Evolutionary conservation across 2,113 vertebrate genomes (phyloP).

Genomic region (Clarias gariepinus): DNA sequence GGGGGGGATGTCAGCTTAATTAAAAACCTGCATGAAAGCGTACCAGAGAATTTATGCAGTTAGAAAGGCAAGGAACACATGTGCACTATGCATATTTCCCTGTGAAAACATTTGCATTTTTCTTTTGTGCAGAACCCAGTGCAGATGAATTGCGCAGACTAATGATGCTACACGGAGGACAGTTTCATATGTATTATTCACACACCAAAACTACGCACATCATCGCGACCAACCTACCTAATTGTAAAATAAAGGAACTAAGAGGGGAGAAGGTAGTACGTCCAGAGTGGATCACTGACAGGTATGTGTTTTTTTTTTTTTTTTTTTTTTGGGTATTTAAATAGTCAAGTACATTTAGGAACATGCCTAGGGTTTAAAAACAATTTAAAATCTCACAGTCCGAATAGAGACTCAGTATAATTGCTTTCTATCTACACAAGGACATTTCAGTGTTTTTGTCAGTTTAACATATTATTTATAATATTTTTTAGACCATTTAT

Average conservation of each 20-base stretch:
- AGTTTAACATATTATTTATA: not conserved
- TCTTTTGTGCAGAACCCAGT: conserved; percentile 80
- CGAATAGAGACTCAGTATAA: not conserved
- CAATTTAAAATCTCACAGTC: not conserved
- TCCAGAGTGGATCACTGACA: conserved; percentile 95
- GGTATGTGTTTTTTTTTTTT: conserved; percentile 68
- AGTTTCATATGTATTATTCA: conserved; percentile 93
- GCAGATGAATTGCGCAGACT: conserved; percentile 90
- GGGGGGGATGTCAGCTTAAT: not conserved
- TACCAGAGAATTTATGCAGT: not conserved
- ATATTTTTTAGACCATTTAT: not conserved
- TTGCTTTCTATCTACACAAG: not conserved
- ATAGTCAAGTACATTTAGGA: not conserved
- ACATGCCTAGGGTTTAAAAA: not conserved
- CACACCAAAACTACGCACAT: conserved; percentile 96
- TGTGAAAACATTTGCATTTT: not conserved
- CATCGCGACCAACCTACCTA: conserved; percentile 93
- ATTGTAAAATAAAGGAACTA: conserved; percentile 91
- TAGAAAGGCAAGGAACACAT: not conserved
- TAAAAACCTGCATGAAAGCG: not conserved
- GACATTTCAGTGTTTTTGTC: not conserved
- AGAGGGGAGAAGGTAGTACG: conserved; percentile 91
- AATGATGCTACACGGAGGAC: conserved; percentile 96
- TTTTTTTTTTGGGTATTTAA: not conserved
- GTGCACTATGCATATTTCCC: not conserved